These are phyloP conservation scores for Caenorhabditis macrosperma DNA, from an alignment of 2,888 invertebrate genomes.

Conservation along the genomic window DNA sequence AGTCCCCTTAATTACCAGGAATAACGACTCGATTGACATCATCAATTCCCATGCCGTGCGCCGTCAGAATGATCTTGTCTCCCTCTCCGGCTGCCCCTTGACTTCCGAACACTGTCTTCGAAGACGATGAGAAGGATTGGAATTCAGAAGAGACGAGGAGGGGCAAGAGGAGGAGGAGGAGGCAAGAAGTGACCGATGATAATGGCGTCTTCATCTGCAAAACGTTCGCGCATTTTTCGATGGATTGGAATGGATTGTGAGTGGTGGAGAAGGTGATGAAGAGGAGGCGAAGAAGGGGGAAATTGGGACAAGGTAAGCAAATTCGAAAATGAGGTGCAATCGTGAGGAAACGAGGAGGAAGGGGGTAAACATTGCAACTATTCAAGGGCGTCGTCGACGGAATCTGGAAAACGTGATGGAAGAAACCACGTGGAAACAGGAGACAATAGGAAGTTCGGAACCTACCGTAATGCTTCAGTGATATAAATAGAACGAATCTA, in stretches of 20 bases:
- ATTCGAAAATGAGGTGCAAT: conserved; percentile 1
- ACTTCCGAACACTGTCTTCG: conserved; percentile 20
- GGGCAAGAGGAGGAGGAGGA: neutral
- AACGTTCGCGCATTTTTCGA: conserved; percentile 4
- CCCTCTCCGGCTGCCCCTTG: conserved; percentile 30
- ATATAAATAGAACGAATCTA: too few species aligned
- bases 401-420: neutral
- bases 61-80: conserved; percentile 70
- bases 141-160: conserved; percentile 37
- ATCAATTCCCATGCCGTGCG: conserved; percentile 76
- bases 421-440: too few species aligned
- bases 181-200: neutral
- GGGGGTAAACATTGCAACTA: conserved; percentile 5
- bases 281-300: too few species aligned
- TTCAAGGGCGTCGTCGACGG: conserved; percentile 14
- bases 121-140: conserved; percentile 17
- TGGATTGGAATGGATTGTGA: too few species aligned
- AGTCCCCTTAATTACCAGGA: conserved; percentile 65
- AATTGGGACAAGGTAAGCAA: conserved; percentile 6
- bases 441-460: too few species aligned
- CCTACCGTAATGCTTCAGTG: too few species aligned
- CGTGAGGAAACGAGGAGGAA: neutral
- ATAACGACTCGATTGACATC: conserved; percentile 74
- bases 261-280: neutral
- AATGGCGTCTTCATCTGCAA: conserved; percentile 28